Conservation (phyloP, 2,113 vertebrate genomes). For the Myrmophylax atrothorax region DNA sequence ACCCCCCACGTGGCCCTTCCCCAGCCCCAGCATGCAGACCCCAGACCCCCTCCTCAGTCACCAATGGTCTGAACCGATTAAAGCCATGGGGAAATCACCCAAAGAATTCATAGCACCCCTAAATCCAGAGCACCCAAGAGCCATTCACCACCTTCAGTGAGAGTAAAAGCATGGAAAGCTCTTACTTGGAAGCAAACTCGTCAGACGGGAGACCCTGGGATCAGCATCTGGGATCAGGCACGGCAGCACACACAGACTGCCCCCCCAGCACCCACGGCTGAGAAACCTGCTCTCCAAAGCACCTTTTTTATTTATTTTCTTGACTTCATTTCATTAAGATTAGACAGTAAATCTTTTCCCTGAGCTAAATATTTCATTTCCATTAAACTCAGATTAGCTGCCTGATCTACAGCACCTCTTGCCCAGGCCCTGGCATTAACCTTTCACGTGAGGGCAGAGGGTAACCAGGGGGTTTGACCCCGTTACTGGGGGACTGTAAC, state of each 20-base stretch:
- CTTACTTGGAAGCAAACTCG: not conserved
- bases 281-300: not conserved
- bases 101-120: not conserved
- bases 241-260: not conserved
- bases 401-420: fast-evolving
- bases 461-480: fast-evolving
- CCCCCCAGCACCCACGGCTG: not conserved
- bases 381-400: slow-evolving; percentile 43
- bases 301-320: not conserved
- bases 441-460: not conserved
- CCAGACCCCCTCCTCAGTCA: not conserved
- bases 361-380: slow-evolving; percentile 37
- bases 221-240: not conserved
- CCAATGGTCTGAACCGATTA: fast-evolving
- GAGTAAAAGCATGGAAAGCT: not conserved
- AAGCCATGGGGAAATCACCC: not conserved
- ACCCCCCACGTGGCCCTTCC: fast-evolving
- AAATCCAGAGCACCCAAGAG: not conserved
- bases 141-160: not conserved
- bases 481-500: fast-evolving
- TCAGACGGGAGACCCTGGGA: fast-evolving
- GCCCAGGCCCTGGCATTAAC: not conserved
- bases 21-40: not conserved
- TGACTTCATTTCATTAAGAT: slow-evolving; percentile 46
- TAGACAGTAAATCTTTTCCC: slow-evolving; percentile 26